Conservation (phyloP, 2,797 vertebrate species). For the Epinephelus coioides region DNA sequence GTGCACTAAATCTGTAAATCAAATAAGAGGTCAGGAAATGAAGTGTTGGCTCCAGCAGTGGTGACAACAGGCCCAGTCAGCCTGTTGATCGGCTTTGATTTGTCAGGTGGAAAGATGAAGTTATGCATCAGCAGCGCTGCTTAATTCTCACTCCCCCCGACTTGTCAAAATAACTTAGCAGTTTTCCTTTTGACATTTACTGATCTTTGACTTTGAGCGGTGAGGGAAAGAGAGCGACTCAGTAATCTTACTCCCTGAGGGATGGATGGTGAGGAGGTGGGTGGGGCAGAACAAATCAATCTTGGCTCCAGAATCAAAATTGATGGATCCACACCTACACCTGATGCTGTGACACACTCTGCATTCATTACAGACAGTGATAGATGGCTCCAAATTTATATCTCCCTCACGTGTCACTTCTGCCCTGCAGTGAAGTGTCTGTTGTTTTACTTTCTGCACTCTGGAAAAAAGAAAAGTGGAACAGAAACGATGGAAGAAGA, state of each 20-base stretch:
- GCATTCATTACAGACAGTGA: conserved; percentile 10
- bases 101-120: conserved; percentile 12
- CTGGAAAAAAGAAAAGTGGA: not conserved
- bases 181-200: not conserved
- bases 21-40: not conserved
- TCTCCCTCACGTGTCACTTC: not conserved
- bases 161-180: conserved; percentile 1
- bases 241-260: not conserved
- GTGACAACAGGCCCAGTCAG: not conserved
- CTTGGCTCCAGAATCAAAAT: not conserved
- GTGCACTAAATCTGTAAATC: not conserved
- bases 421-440: not conserved
- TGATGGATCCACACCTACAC: conserved; percentile 15
- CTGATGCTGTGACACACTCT: conserved; percentile 4
- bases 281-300: not conserved
- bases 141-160: not conserved
- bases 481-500: not conserved
- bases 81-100: conserved; percentile 9
- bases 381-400: conserved; percentile 8
- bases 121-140: not conserved
- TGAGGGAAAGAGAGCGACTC: not conserved
- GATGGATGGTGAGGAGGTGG: too few relatives aligned
- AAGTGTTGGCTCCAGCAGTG: too few relatives aligned
- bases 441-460: too few relatives aligned
- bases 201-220: conserved; percentile 11